Evolutionary conservation across 2,797 vertebrate species (phyloP).

Genomic region (Morus bassanus): DNA sequence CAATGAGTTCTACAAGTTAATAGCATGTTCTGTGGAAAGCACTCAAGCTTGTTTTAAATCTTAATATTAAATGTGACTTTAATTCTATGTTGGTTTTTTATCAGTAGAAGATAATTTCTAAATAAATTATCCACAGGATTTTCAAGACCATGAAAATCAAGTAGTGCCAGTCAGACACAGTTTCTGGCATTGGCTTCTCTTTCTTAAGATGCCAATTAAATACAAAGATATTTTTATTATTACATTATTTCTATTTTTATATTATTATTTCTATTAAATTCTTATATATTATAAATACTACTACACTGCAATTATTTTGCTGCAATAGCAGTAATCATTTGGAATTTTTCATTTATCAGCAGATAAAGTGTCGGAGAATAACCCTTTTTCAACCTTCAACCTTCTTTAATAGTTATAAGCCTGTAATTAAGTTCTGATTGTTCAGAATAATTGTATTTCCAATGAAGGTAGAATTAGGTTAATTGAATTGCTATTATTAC

Average conservation of each 20-base stretch:
- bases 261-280: not conserved
- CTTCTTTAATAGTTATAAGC: not conserved
- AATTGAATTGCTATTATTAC: constrained; percentile 27
- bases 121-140: not conserved
- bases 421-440: constrained; percentile 28
- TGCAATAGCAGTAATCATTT: not conserved
- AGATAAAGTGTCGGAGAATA: not conserved
- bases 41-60: not conserved
- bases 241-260: not conserved
- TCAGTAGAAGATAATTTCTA: not conserved
- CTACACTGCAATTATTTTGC: not conserved
- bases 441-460: not conserved
- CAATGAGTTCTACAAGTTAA: constrained; percentile 37
- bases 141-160: not conserved
- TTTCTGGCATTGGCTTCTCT: not conserved
- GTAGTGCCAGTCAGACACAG: not conserved
- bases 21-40: not conserved
- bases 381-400: not conserved
- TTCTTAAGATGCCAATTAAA: not conserved
- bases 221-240: not conserved
- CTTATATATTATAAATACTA: too few species aligned
- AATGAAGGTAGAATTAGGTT: constrained; percentile 19
- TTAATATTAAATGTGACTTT: not conserved
- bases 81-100: not conserved
- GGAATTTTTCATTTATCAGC: not conserved